These are phyloP conservation scores for Lucilia cuprina DNA, from an alignment of 1,140 invertebrate species.

Conservation along the genomic window DNA sequence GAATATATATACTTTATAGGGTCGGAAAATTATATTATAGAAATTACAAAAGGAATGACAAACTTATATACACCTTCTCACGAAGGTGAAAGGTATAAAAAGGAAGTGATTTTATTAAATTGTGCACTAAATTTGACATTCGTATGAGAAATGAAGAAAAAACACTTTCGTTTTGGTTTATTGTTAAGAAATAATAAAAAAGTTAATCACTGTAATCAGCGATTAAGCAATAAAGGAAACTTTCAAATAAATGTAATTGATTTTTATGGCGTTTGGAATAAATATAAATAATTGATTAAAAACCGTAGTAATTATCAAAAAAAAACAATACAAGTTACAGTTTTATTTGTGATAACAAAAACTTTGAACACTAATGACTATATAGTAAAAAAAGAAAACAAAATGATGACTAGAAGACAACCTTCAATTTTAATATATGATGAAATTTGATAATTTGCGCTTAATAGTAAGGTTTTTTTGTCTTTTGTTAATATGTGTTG, in stretches of 20 bases:
- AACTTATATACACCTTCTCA: too few species aligned
- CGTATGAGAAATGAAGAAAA: not conserved
- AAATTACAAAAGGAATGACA: too few species aligned
- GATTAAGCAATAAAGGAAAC: not conserved
- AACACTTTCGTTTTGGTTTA: not conserved
- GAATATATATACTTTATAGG: too few species aligned
- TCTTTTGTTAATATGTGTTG: not conserved
- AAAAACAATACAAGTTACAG: not conserved
- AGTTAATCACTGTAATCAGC: slow-evolving; percentile 1
- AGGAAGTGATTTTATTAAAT: not conserved
- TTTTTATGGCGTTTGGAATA: not conserved
- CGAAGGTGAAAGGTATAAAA: too few species aligned
- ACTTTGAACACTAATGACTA: not conserved
- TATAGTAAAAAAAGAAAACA: not conserved
- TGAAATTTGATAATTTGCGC: too few species aligned
- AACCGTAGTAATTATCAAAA: not conserved
- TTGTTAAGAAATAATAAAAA: not conserved
- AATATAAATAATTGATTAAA: slow-evolving; percentile 8
- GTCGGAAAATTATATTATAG: too few species aligned
- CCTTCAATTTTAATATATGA: not conserved
- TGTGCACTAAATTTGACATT: not conserved
- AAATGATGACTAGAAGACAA: not conserved
- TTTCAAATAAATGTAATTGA: not conserved
- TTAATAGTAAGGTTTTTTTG: not conserved
- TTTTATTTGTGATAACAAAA: not conserved